Evolutionary conservation across 2,113 vertebrate species (phyloP).

Genomic region (Acinonyx jubatus): DNA sequence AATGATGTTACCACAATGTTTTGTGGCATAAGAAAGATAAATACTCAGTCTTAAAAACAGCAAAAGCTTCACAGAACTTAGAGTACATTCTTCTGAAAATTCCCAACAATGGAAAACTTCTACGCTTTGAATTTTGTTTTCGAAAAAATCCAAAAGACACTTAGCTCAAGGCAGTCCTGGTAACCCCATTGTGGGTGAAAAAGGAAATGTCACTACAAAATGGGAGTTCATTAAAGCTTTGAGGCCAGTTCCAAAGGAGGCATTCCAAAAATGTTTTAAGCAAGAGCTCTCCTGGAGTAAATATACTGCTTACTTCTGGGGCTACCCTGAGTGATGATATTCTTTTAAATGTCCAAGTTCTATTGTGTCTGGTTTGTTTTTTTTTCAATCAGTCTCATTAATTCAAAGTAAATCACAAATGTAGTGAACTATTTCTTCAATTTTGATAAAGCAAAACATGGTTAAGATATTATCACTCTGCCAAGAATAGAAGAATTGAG

Average conservation of each 20-base stretch:
- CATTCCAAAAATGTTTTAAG: background rate
- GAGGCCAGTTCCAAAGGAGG: background rate
- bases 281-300: background rate
- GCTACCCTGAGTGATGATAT: background rate
- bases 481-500: background rate
- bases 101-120: background rate
- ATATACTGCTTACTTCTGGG: background rate
- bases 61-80: background rate
- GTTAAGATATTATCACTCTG: background rate
- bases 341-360: background rate
- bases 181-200: background rate
- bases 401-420: slow-evolving; percentile 40
- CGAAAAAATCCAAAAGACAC: background rate
- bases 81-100: background rate
- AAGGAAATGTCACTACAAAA: background rate
- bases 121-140: background rate
- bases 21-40: background rate
- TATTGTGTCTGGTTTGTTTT: background rate
- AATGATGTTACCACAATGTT: background rate
- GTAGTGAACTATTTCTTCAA: slow-evolving; percentile 1
- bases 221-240: background rate
- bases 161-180: background rate
- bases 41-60: background rate
- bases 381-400: background rate
- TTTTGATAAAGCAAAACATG: background rate